phyloP scores from a whole-genome alignment of 2,797 vertebrate genomes.

The Hippocampus kuda region DNA sequence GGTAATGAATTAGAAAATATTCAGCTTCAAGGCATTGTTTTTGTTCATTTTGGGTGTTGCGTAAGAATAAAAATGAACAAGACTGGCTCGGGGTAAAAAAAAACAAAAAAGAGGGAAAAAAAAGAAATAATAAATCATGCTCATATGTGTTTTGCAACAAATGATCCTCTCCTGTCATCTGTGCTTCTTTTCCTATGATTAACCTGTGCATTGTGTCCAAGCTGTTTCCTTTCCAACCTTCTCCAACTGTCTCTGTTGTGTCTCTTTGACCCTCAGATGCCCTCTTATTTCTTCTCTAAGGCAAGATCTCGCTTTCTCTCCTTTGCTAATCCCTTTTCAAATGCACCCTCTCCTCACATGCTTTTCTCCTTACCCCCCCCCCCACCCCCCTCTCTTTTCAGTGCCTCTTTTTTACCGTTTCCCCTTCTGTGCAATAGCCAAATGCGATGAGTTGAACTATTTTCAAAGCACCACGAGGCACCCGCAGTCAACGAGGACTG shows the following conservation, averaged over 20 bases:
- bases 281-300: constrained; percentile 75
- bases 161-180: constrained; percentile 52
- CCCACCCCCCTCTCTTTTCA: constrained; percentile 12
- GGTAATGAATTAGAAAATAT: constrained; percentile 52
- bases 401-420: constrained; percentile 17
- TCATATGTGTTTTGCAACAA: constrained; percentile 24
- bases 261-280: constrained; percentile 72
- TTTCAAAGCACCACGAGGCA: constrained; percentile 40
- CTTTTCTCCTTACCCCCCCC: constrained; percentile 18
- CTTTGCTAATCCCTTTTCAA: constrained; percentile 57
- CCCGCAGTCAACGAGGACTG: constrained; percentile 27
- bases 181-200: constrained; percentile 57
- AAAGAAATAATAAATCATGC: not conserved
- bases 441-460: constrained; percentile 36
- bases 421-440: constrained; percentile 21
- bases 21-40: constrained; percentile 43
- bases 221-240: constrained; percentile 52
- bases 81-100: constrained; percentile 27
- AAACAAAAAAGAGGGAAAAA: not conserved
- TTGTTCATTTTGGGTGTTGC: constrained; percentile 51
- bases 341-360: constrained; percentile 51
- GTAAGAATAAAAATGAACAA: constrained; percentile 46
- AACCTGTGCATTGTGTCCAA: constrained; percentile 60
- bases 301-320: constrained; percentile 68
- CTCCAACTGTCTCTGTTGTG: constrained; percentile 64